Conservation (phyloP, 1,140 invertebrate genomes). For the Drosophila eugracilis region DNA sequence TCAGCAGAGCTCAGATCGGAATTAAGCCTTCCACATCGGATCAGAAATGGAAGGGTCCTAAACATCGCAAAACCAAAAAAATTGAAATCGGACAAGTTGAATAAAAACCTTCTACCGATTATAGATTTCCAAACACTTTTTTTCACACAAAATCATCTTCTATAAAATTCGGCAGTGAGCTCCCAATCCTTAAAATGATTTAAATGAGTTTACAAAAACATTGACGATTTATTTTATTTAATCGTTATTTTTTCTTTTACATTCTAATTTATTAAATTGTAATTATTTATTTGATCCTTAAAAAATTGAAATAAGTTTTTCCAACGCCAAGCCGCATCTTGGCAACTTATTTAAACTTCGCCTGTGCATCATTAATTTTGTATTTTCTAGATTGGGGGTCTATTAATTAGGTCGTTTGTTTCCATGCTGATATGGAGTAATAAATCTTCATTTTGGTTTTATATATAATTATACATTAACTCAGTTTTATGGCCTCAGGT, state of each 20-base stretch:
- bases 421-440: slow-evolving; percentile 30
- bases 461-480: slow-evolving; percentile 7
- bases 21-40: slow-evolving; percentile 8
- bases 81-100: too few relatives aligned
- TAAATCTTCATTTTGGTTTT: slow-evolving; percentile 41
- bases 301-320: too few relatives aligned
- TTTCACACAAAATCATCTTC: too few relatives aligned
- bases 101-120: neutral
- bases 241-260: too few relatives aligned
- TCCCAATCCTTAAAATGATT: too few relatives aligned
- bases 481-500: neutral
- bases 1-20: slow-evolving; percentile 18
- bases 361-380: slow-evolving; percentile 34
- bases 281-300: too few relatives aligned
- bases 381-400: slow-evolving; percentile 30
- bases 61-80: neutral
- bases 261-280: too few relatives aligned
- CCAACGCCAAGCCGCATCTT: slow-evolving; percentile 9
- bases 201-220: too few relatives aligned
- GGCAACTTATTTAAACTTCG: slow-evolving; percentile 19
- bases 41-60: neutral
- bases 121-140: too few relatives aligned
- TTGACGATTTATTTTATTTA: too few relatives aligned
- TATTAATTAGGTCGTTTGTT: slow-evolving; percentile 39
- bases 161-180: too few relatives aligned